Evolutionary conservation across 2,888 invertebrate species (phyloP).

Genomic region (Nysson spinosus): DNA sequence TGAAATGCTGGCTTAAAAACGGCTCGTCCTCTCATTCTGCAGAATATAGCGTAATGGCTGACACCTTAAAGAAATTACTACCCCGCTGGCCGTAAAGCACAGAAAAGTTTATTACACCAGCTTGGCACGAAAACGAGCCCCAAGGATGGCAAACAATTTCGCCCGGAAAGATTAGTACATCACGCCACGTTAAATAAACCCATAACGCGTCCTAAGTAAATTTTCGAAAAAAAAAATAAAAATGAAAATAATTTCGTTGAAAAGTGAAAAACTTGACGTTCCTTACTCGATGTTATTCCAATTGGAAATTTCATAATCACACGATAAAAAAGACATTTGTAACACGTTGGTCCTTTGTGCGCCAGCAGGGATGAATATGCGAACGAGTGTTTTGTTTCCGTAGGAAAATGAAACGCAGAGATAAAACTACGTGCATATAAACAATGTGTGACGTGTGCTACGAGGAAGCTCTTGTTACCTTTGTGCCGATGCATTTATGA

Average conservation of each 20-base stretch:
- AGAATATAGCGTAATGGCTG: slow-evolving; percentile 38
- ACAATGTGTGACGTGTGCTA: slow-evolving; percentile 2
- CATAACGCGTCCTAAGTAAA: slow-evolving; percentile 29
- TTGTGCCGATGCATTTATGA: slow-evolving; percentile 8
- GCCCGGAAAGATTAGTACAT: slow-evolving; percentile 45
- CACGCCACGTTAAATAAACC: slow-evolving; percentile 44
- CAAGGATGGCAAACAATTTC: slow-evolving; percentile 40
- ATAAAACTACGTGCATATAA: slow-evolving; percentile 4
- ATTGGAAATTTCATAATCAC: neutral
- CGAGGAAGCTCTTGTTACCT: slow-evolving; percentile 17
- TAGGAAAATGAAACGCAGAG: neutral
- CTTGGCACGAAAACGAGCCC: slow-evolving; percentile 15
- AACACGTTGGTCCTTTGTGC: neutral
- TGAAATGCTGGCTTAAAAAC: neutral
- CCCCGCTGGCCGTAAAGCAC: slow-evolving; percentile 31
- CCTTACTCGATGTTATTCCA: too few species aligned
- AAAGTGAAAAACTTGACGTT: too few species aligned
- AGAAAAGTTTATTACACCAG: slow-evolving; percentile 51
- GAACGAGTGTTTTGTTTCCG: neutral
- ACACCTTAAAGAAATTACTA: slow-evolving; percentile 52
- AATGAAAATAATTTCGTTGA: slow-evolving; percentile 16
- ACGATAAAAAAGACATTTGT: neutral
- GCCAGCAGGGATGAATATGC: neutral
- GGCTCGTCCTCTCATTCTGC: slow-evolving; percentile 6
- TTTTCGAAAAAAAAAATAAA: slow-evolving; percentile 14